Evolutionary conservation across 30 jellyfish, hydroid and myxozoan genomes (phyloP).

Genomic region (Nemopilema nomurai): DNA sequence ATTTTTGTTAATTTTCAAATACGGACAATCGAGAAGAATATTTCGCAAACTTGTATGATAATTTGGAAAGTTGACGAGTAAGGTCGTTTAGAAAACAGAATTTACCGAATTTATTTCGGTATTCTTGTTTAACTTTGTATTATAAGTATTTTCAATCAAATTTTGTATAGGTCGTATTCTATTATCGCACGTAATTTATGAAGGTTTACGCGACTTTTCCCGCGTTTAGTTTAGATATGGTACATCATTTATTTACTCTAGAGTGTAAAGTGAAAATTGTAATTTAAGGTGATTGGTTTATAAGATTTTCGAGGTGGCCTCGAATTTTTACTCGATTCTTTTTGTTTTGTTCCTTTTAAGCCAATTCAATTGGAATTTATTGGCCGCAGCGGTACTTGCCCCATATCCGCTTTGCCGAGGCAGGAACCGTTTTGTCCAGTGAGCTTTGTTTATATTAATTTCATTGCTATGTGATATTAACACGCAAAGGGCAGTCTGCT

Average conservation of each 20-base stretch:
- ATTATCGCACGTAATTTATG: constrained; percentile 70
- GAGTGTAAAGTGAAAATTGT: constrained; percentile 61
- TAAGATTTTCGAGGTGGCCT: constrained; percentile 38
- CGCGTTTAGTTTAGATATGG: constrained; percentile 46
- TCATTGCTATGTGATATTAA: not conserved
- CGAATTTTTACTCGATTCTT: not conserved
- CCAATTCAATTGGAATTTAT: not conserved
- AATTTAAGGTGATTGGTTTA: constrained; percentile 55
- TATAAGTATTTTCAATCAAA: constrained; percentile 67
- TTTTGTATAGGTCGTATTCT: constrained; percentile 73
- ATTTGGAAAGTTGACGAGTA: constrained; percentile 67
- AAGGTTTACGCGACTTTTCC: constrained; percentile 28
- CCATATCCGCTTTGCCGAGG: not conserved
- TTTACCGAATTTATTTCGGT: constrained; percentile 57
- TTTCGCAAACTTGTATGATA: constrained; percentile 68
- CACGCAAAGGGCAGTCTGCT: not conserved
- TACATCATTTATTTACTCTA: constrained; percentile 46
- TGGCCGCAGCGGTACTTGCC: not conserved
- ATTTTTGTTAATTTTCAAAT: constrained; percentile 74
- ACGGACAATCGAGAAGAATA: constrained; percentile 70
- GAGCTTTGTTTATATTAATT: not conserved
- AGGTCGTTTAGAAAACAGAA: constrained; percentile 51
- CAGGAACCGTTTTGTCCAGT: not conserved
- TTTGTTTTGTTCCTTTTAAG: constrained; percentile 23
- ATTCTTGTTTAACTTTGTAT: constrained; percentile 40